Percentiles rank a stretch among this genome's conserved stretches.
Evolutionary conservation across 2,888 invertebrate species (phyloP).

Genomic region (Scelioninae gen. 1): DNA sequence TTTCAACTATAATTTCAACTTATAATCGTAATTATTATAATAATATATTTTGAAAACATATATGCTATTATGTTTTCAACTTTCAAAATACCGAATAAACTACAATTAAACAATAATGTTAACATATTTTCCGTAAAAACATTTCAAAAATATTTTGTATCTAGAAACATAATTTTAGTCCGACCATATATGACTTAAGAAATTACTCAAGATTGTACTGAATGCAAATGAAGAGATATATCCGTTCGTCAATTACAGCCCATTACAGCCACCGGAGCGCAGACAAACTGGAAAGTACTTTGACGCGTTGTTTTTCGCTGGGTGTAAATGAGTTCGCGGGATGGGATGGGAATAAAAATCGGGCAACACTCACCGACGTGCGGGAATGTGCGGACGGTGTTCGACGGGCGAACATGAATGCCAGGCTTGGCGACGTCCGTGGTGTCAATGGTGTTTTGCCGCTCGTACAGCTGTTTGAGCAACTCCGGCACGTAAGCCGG

Average conservation of each 20-base stretch:
- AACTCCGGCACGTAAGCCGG: conserved; percentile 89
- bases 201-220: too few species aligned
- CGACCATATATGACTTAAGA: too few species aligned
- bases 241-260: background rate
- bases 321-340: conserved; percentile 43
- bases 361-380: conserved; percentile 88
- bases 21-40: too few species aligned
- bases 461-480: conserved; percentile 91
- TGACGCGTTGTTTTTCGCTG: conserved; percentile 34
- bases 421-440: conserved; percentile 89
- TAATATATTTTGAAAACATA: too few species aligned
- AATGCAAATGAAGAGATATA: background rate
- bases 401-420: conserved; percentile 90
- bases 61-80: too few species aligned
- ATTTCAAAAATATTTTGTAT: too few species aligned
- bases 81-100: too few species aligned
- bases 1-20: too few species aligned
- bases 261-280: background rate
- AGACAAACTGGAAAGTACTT: conserved; percentile 1
- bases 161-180: too few species aligned
- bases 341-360: conserved; percentile 42
- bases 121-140: too few species aligned
- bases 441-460: conserved; percentile 88
- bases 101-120: too few species aligned
- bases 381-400: conserved; percentile 93